Base-by-base conservation (phyloP, 2,888 invertebrate genomes). In the Stenodema calcarata region DNA sequence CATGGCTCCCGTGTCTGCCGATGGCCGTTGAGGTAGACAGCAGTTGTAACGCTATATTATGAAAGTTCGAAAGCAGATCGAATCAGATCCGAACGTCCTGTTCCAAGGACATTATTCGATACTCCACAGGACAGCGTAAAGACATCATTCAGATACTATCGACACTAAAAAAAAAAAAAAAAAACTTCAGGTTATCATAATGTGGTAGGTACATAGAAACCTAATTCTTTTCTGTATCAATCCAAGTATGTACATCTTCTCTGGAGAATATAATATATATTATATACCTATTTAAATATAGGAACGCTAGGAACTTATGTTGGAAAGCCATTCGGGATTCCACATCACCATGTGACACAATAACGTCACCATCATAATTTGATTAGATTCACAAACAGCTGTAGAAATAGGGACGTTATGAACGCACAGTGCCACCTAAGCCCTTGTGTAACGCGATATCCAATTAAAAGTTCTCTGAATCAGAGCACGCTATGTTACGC, bases 391-490 rank as follows among this genome's bases (percentile, higher is more conserved):
- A 62, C 27, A 62, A 62, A 62, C 2, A 23, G 62, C n/a, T 23
- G 62, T n/a, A 50, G 50, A 35, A 35, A 35, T 4, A 50, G n/a
- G n/a, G 50, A 6, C 6, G 50, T 50, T 50, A 50, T 50, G 50
- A 62, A 62, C 23, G 18, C 62, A 23, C 7, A 62, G 62, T 62
- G 18, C 62, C 27, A 62, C 27, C 62, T 23, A 73, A 73, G 18
- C 35, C 73, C 73, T 73, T 73, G 73, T 35, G 73, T 73, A 73
- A 73, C 73, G 30, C 35, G 73, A 73, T 41, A 73, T 73, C 73
- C 73, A 73, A 73, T 73, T 73, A 73, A 73, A 41, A 73, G 41
- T 41, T 73, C 41, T 73, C 35, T 73, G 73, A 73, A 73, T 73
- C 73, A 73, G 73, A 73, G 73, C 73, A 73, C 73, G 73, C 35